Percentiles rank a stretch among this genome's conserved stretches.
Conservation (phyloP, 2,113 vertebrate species). For the Hyperopisus bebe region DNA sequence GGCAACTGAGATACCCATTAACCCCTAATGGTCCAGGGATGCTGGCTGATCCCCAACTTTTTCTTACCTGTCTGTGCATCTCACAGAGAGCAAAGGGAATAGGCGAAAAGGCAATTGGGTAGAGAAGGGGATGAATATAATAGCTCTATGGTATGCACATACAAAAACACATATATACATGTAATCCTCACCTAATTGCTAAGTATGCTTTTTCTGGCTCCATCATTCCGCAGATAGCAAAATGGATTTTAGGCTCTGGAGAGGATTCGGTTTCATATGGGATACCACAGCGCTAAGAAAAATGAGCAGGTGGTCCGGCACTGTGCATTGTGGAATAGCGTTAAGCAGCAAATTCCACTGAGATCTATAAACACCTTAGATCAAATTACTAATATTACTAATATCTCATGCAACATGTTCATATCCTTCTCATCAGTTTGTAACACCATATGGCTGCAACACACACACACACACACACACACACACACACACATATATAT, state of each 20-base stretch:
- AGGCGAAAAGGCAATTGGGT: background rate
- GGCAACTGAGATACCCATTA: background rate
- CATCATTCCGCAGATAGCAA: slow-evolving; percentile 44
- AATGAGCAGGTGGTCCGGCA: background rate
- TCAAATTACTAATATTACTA: background rate
- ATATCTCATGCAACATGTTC: background rate
- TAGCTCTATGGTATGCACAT: slow-evolving; percentile 30
- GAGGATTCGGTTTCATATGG: slow-evolving; percentile 23
- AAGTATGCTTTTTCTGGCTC: slow-evolving; percentile 55
- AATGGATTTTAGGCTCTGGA: slow-evolving; percentile 49
- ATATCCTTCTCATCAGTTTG: background rate
- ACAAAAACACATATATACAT: slow-evolving; percentile 42
- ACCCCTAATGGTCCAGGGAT: background rate
- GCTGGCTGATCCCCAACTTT: background rate
- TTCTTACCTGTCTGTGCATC: background rate
- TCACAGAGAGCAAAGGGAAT: background rate
- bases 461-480: background rate
- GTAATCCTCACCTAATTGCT: slow-evolving; percentile 46
- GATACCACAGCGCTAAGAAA: background rate
- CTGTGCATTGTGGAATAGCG: background rate
- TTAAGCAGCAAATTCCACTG: background rate
- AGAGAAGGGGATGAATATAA: background rate
- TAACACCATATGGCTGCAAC: background rate
- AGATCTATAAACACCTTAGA: background rate
- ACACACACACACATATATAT: too few species aligned